Percentiles rank a stretch among this genome's conserved stretches.
Evolutionary conservation across 2,113 vertebrate genomes (phyloP).

Genomic region (Gobiocypris rarus): DNA sequence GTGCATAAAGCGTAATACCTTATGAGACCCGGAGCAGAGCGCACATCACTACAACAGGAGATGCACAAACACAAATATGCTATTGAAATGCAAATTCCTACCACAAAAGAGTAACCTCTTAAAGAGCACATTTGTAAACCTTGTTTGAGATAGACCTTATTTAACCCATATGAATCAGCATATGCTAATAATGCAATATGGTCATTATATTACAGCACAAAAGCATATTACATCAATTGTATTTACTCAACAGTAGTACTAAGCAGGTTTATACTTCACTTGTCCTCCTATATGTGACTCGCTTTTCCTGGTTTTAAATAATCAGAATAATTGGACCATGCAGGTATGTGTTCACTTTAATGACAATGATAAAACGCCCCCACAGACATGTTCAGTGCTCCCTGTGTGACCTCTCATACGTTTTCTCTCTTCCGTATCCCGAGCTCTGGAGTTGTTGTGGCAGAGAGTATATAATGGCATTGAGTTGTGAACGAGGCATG

Average conservation of each 20-base stretch:
- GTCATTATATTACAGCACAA: background rate
- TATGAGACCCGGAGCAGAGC: constrained; percentile 42
- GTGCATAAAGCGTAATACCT: constrained; percentile 21
- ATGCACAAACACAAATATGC: constrained; percentile 53
- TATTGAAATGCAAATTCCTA: constrained; percentile 55
- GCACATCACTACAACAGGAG: constrained; percentile 46
- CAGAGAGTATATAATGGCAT: constrained; percentile 41
- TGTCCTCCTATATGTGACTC: background rate
- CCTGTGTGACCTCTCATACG: constrained; percentile 14
- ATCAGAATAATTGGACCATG: background rate
- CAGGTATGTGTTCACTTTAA: constrained; percentile 11
- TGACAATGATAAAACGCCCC: constrained; percentile 1
- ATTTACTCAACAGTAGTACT: background rate
- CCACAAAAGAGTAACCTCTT: constrained; percentile 48
- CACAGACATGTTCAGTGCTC: background rate
- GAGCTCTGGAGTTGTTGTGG: constrained; percentile 43
- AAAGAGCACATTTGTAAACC: constrained; percentile 39
- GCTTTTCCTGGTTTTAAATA: background rate
- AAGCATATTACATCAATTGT: background rate
- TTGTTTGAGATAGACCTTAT: constrained; percentile 40
- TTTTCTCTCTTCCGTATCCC: constrained; percentile 34
- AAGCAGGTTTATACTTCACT: background rate
- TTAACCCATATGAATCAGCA: constrained; percentile 49
- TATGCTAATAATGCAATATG: background rate
- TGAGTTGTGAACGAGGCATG: constrained; percentile 56